These are phyloP conservation scores for Porites lobata DNA, from an alignment of 92 coral and sea anemone genomes.

Conservation along the genomic window DNA sequence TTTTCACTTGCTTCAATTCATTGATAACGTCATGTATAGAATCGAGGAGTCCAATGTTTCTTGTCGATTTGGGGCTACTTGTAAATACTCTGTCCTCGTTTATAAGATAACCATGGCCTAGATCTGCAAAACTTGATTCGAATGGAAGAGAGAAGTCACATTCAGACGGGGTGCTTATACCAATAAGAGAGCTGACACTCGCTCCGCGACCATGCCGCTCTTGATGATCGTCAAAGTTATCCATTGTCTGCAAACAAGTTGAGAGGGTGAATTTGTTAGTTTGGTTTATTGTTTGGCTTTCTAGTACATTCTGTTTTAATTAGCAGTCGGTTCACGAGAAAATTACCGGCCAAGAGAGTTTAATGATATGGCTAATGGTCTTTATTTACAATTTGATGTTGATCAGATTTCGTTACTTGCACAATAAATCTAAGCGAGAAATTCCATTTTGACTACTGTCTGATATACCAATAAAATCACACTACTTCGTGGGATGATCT, in stretches of 20 bases:
- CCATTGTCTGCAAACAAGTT: conserved; percentile 20
- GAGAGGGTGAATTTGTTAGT: not conserved
- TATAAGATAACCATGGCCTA: conserved; percentile 19
- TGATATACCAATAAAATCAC: too few species aligned
- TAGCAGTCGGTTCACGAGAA: too few species aligned
- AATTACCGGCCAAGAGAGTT: too few species aligned
- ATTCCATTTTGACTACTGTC: too few species aligned
- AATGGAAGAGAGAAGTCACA: conserved; percentile 37
- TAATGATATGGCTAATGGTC: too few species aligned
- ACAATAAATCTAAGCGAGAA: too few species aligned
- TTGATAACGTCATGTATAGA: conserved; percentile 43
- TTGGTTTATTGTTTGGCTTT: not conserved
- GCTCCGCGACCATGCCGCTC: conserved; percentile 21
- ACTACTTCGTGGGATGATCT: too few species aligned
- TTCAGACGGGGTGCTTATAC: conserved; percentile 34
- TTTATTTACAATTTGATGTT: too few species aligned
- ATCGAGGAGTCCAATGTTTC: conserved; percentile 16
- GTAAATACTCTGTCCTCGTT: conserved; percentile 12
- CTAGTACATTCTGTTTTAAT: too few species aligned
- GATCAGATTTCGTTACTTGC: too few species aligned
- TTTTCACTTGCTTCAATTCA: conserved; percentile 55
- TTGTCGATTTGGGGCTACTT: not conserved
- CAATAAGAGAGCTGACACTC: conserved; percentile 28
- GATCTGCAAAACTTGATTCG: conserved; percentile 26
- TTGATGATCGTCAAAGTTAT: not conserved